Evolutionary conservation across 2,888 invertebrate species (phyloP), one percentile per base, ranked within the genome.

Genomic region (Melolontha melolontha): DNA sequence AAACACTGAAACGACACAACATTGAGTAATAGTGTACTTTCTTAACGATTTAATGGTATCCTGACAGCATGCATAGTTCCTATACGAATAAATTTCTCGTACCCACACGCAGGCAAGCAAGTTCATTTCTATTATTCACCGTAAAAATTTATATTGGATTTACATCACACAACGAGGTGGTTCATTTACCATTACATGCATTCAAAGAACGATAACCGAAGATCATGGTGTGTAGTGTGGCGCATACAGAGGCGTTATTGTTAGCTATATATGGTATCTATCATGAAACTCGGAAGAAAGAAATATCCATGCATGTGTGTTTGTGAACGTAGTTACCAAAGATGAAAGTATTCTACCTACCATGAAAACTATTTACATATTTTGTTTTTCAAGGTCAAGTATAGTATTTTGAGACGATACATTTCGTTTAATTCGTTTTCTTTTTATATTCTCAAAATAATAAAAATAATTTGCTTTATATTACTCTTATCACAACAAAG

Each of bases 161-260:
- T 62, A 62, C 59, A 62, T 62, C 59, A 62, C 59, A 65, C 65
- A 42, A 65, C 54, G 65, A 65, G 54, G 65, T 65, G 54, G 65
- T 65, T 65, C 54, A 65, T 65, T 65, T 65, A 54, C 65, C 65
- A 54, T 50, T 65, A 65, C 65, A 65, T 54, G 54, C 54, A 65
- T 54, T 65, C 65, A 47, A 39, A 52, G 47, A 42, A 54, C 44
- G 54, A 47, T 65, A 65, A 54, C 54, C 54, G 52, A 65, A 64
- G 54, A 54, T 54, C 54, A 14, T 52, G 47, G 41, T 47, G 52
- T 63, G 50, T 59, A 62, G 41, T 16, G n/a, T 64, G 51, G 50
- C 50, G 42, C 64, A 51, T 54, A 65, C 65, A 65, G 65, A 65
- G 65, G 65, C 65, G 65, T 65, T 52, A 65, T 65, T 65, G 65